Percentiles rank a stretch among this genome's conserved stretches.
Evolutionary conservation across 2,113 vertebrate genomes (phyloP).

Genomic region (Campylomormyrus tamandua): DNA sequence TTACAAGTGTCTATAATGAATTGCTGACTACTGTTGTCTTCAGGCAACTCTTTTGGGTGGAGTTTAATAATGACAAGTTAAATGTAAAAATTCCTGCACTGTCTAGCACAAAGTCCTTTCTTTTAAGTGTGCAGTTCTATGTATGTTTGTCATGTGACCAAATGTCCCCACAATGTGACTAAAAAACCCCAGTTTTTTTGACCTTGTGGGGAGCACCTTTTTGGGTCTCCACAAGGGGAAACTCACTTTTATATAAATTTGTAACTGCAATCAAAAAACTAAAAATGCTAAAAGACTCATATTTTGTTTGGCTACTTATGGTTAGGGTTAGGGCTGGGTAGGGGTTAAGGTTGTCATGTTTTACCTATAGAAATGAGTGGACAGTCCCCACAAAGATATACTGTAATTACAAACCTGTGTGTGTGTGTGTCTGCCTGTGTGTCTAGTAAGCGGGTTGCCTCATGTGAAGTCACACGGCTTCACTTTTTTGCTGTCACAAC

Average conservation of each 20-base stretch:
- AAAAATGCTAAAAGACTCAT: not conserved
- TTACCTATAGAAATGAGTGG: not conserved
- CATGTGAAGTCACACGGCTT: not conserved
- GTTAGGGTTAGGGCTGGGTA: not conserved
- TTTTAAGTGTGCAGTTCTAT: not conserved
- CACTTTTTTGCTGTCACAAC: constrained; percentile 5
- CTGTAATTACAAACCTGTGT: not conserved
- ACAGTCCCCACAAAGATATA: not conserved
- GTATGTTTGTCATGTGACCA: not conserved
- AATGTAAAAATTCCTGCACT: not conserved
- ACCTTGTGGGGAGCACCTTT: not conserved
- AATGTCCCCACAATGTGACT: not conserved
- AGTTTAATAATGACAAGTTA: not conserved
- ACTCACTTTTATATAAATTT: not conserved
- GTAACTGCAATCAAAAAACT: not conserved
- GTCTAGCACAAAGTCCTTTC: not conserved
- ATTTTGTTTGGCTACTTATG: not conserved
- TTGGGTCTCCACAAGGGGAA: not conserved
- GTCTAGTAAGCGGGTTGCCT: not conserved
- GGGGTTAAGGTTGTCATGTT: not conserved
- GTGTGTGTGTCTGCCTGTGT: not conserved
- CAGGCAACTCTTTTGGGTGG: not conserved
- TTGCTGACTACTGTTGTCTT: not conserved
- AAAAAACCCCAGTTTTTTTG: not conserved
- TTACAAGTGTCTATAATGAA: not conserved